These are phyloP conservation scores for Tipula vernalis DNA, from an alignment of 2,888 invertebrate genomes.

Conservation along the genomic window DNA sequence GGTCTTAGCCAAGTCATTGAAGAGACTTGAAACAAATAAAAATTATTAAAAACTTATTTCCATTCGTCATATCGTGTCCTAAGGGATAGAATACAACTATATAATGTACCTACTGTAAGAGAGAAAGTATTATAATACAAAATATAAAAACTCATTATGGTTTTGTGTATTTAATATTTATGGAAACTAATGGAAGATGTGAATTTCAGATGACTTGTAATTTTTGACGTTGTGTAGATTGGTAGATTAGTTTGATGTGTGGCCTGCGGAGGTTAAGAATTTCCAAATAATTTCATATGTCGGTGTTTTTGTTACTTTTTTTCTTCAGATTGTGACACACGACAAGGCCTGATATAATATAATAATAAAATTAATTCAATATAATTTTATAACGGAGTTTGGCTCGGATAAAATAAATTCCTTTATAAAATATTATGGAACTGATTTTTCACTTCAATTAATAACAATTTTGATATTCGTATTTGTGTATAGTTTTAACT, in stretches of 20 bases:
- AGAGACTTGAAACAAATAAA: neutral
- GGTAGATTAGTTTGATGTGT: neutral
- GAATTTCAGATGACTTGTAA: neutral
- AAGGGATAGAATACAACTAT: neutral
- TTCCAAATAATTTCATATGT: neutral
- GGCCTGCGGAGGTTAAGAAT: neutral
- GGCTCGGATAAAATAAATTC: too few relatives aligned
- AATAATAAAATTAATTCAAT: too few relatives aligned
- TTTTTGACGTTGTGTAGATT: neutral
- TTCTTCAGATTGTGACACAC: neutral
- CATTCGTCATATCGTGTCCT: neutral
- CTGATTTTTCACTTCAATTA: too few relatives aligned
- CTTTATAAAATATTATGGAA: too few relatives aligned
- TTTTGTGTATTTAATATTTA: neutral
- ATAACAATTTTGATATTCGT: too few relatives aligned
- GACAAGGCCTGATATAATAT: neutral
- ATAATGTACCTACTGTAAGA: neutral
- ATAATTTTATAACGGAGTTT: too few relatives aligned
- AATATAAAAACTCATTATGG: neutral
- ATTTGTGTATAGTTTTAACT: too few relatives aligned
- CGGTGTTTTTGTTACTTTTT: neutral
- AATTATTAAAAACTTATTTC: neutral
- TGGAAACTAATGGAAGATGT: neutral
- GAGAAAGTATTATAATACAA: neutral
- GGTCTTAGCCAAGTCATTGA: neutral